phyloP scores from a whole-genome alignment of 1,140 invertebrate species.

The Bombus superbus region DNA sequence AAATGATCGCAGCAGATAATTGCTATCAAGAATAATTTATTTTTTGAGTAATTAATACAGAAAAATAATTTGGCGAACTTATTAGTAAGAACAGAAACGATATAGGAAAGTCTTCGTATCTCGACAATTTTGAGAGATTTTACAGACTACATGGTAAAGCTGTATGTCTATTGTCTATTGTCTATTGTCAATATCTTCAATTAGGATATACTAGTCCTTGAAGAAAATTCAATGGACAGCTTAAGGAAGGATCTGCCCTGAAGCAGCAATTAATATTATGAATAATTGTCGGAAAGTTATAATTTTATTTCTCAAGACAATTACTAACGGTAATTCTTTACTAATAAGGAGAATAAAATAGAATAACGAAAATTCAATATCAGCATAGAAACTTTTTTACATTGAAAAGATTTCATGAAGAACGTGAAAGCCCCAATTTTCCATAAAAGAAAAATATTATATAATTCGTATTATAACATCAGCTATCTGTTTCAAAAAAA shows the following conservation, averaged over 20 bases:
- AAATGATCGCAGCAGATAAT: too few relatives aligned
- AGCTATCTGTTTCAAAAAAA: neutral
- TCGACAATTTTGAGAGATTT: neutral
- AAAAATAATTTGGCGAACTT: too few relatives aligned
- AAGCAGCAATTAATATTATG: neutral
- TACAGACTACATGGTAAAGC: neutral
- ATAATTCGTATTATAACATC: neutral
- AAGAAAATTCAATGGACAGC: too few relatives aligned
- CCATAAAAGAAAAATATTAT: too few relatives aligned
- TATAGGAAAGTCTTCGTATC: too few relatives aligned
- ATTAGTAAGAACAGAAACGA: too few relatives aligned
- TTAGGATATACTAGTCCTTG: conserved; percentile 2
- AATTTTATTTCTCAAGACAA: neutral
- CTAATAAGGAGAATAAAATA: neutral
- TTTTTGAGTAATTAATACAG: too few relatives aligned
- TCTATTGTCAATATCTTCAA: conserved; percentile 39
- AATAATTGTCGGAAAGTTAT: neutral
- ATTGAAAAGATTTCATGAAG: neutral
- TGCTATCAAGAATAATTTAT: too few relatives aligned
- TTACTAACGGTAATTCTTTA: neutral
- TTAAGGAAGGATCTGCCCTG: too few relatives aligned
- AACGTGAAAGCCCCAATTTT: neutral
- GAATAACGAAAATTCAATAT: neutral
- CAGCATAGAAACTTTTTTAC: neutral
- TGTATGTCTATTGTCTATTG: too few relatives aligned